Evolutionary conservation across 2,888 invertebrate genomes (phyloP), one percentile per base, ranked within the genome.

Genomic region (Tetranychus truncatus): DNA sequence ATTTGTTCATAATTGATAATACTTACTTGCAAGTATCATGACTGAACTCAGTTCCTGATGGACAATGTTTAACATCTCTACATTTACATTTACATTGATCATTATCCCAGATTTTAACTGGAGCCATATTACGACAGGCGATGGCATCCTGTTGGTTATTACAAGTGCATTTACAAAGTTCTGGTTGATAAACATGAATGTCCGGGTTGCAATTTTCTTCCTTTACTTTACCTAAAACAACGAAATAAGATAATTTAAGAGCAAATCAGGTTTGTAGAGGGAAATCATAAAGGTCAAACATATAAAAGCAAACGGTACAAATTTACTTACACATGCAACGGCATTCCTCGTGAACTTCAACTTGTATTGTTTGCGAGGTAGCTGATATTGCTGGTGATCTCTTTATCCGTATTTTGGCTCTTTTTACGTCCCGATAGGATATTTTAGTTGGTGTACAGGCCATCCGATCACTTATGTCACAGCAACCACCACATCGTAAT

Each of bases 291-390:
- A 69, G 20, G 5, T 6, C 9, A 11, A 21, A 5, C 1, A 11
- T 69, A 11, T n/a, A n/a, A 20, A 20, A 20, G 6, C 18, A 21
- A 67, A 20, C 34, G 21, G 9, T 11, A 69, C 6, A 24, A 24
- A 18, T 8, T 20, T 20, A 69, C 69, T 66, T 73, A 66, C 73
- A 73, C 65, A 44, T n/a, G 34, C 73, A 73, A 5, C 24, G 20
- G 15, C 73, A 73, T 55, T 55, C 73, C 66, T 73, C 73, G 20
- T 73, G 73, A 1, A 73, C 73, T 20, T 73, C 73, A 15, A 73
- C 65, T 66, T n/a, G 24, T 11, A 66, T 34, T 9, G 73, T 55
- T 34, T 66, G 66, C 7, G 21, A 46, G 1, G 73, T 15, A 9
- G 34, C 44, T 24, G 20, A 24, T n/a, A 20, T 9, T 46, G 65